Base-by-base conservation (phyloP, 2,797 vertebrate species). In the Karalla daura region DNA sequence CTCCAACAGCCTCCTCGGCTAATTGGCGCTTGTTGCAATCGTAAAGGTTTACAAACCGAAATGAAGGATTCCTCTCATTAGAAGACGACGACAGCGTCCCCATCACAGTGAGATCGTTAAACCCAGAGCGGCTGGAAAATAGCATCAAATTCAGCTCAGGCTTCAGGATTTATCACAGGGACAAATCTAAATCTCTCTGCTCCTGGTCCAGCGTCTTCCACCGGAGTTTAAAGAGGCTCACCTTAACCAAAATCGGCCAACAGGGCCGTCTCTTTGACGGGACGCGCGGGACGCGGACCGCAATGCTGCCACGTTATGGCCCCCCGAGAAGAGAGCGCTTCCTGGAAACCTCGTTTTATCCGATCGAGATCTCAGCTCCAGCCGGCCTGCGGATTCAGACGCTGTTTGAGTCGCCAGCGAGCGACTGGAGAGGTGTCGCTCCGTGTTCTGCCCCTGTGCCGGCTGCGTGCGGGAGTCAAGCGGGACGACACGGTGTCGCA, bases 151-250 rank as follows among this genome's bases (percentile, higher is more conserved):
- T 66, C 25, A 49, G 40, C 45, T 64, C 7, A 12, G 36, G 37
- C 45, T 7, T 41, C 36, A 8, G 55, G 65, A 69, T 59, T 76
- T 58, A 64, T 80, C 52, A 4, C 47, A 24, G 37, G n/a, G n/a
- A n/a, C n/a, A 46, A 64, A 62, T 80, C 50, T 59, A 59, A 69
- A 74, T 54, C 74, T 70, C 24, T 5, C 4, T 3, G 20, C 47
- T 60, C 3, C 4, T 5, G 24, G 18, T 46, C 39, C 5, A n/a
- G 1, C 7, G 9, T 35, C 49, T 56, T 43, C 47, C 10, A 0
- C n/a, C 6, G 33, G 5, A 9, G 14, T 17, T 63, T 58, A 27
- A 59, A 65, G 66, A 70, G 63, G 35, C 37, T 82, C 46, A 46
- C 14, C 2, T 27, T 8, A 12, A 3, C 6, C 18, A 43, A 32